These are phyloP conservation scores for Sylvietta virens DNA, from an alignment of 2,113 vertebrate species.

Conservation along the genomic window DNA sequence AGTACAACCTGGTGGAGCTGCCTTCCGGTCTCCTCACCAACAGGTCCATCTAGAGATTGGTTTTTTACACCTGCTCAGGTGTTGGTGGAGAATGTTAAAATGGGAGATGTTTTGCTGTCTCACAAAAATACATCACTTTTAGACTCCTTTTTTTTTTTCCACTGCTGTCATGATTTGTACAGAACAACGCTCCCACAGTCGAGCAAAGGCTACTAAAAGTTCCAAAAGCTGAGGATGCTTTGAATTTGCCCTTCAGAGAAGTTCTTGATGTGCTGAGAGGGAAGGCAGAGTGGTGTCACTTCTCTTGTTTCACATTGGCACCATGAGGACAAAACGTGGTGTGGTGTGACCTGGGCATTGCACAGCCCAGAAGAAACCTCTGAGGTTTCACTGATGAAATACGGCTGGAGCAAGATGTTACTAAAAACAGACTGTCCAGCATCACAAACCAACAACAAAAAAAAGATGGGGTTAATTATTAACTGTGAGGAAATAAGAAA, in stretches of 20 bases:
- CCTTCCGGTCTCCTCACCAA: neutral
- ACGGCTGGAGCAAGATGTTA: neutral
- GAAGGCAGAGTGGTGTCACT: neutral
- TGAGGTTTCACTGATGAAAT: neutral
- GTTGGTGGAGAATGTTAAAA: neutral
- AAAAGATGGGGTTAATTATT: neutral
- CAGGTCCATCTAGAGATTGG: accelerated
- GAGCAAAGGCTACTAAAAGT: neutral
- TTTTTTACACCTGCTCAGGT: neutral
- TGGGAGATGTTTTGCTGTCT: neutral
- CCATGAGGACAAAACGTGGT: neutral
- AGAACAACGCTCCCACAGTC: accelerated
- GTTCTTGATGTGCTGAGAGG: neutral
- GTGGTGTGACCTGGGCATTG: neutral
- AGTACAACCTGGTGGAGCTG: neutral
- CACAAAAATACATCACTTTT: neutral
- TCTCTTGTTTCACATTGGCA: conserved; percentile 33
- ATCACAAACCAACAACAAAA: neutral
- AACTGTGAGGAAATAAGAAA: neutral
- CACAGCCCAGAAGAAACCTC: neutral
- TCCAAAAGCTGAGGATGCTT: neutral
- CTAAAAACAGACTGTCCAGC: neutral
- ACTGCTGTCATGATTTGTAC: neutral
- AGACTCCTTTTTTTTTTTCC: neutral
- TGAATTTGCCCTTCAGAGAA: conserved; percentile 38